phyloP scores from a whole-genome alignment of 1,140 invertebrate genomes.

The Lordiphosa stackelbergi region DNA sequence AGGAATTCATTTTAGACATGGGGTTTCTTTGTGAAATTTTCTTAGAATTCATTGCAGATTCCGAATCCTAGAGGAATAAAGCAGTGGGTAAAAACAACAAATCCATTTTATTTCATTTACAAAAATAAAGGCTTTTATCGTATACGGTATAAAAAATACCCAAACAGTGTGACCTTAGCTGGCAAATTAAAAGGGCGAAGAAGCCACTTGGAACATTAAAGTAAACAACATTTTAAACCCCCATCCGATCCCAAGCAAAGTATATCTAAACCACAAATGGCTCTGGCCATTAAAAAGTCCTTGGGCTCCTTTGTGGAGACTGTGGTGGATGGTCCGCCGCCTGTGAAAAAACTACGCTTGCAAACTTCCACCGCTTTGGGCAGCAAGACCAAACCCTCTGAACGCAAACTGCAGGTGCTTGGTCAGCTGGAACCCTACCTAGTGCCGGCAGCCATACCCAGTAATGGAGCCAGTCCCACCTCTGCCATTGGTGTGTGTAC shows the following conservation, averaged over 20 bases:
- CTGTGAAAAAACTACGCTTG: slow-evolving; percentile 60
- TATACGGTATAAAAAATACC: too few species aligned
- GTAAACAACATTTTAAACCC: background rate
- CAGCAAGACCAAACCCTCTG: slow-evolving; percentile 14
- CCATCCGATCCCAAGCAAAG: background rate
- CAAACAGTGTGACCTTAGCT: too few species aligned
- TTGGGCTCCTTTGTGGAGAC: slow-evolving; percentile 44
- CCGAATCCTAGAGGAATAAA: too few species aligned
- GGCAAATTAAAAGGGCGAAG: background rate
- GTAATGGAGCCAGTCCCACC: background rate
- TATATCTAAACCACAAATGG: slow-evolving; percentile 31
- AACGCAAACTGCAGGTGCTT: slow-evolving; percentile 40
- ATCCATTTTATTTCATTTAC: too few species aligned
- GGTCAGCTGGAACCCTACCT: slow-evolving; percentile 49
- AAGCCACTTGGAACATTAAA: background rate
- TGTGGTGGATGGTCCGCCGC: slow-evolving; percentile 34
- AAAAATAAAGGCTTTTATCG: too few species aligned
- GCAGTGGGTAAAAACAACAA: too few species aligned
- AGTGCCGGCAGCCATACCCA: background rate
- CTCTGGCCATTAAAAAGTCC: slow-evolving; percentile 48
- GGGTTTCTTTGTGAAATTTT: too few species aligned
- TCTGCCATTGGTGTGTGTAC: background rate
- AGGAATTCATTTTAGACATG: too few species aligned
- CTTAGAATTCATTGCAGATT: too few species aligned
- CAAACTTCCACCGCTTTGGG: slow-evolving; percentile 38